Base-by-base conservation (phyloP, 2,113 vertebrate genomes). In the Paracanthobrama guichenoti region DNA sequence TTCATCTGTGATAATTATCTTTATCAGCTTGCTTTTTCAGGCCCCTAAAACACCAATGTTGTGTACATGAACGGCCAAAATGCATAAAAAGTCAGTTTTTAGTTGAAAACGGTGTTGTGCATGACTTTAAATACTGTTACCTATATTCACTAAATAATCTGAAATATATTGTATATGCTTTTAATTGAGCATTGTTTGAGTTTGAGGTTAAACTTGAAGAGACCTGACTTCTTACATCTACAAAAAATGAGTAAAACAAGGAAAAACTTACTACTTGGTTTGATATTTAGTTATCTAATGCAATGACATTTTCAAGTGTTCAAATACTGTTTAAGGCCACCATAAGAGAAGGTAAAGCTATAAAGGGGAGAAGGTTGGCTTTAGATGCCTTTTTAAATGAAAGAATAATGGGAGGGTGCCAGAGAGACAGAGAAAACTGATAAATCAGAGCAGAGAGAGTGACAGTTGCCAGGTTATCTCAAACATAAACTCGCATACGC, bases 391-490 rank as follows among this genome's bases (percentile, higher is more conserved):
- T 6, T 53, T 69, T 57, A 59, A 16, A 48, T 46, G 18, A 31
- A 13, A 79, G 24, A 77, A 79, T 24, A 79, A 64, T 44, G 74
- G 39, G 60, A 67, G 74, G 26, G 74, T 55, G 44, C 74, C 55
- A 77, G 26, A 78, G 35, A 79, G 83, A 46, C 31, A 2, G 16
- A 20, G 66, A 79, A 55, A 42, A 42, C 28, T 11, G 60, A 84
- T 39, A 48, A 42, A 48, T 75, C 73, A 6, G 28, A 22, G 13
- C 48, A 16, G n/a, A 75, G 7, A 75, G 73, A 75, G 46, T 75
- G 73, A 75, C 26, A 53, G 73, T 75, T 75, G 73, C 73, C 73
- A 75, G 48, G 73, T 75, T 75, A 53, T 9, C 73, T 53, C 46
- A 53, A 75, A 75, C 24, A 75, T 46, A 75, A 75, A 75, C 72